A percentile compares a stretch with the other conserved stretches of the same genome.
These are phyloP conservation scores for Conchocele bisecta DNA, from an alignment of 2,888 invertebrate species.

Conservation along the genomic window DNA sequence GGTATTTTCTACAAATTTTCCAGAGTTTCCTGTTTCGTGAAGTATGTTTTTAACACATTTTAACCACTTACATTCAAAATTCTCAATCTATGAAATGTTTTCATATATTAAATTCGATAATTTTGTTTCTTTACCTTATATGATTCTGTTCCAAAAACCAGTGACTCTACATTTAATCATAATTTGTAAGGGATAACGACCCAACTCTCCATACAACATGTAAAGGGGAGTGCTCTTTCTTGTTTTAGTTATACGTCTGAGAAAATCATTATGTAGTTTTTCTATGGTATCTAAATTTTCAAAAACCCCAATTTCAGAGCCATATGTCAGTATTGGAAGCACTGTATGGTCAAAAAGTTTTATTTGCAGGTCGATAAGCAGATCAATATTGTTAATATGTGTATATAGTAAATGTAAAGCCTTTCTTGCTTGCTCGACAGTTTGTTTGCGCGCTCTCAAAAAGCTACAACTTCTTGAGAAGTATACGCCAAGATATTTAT, in stretches of 20 bases:
- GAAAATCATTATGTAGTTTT: background rate
- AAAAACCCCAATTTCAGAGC: conserved; percentile 10
- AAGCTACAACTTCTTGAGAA: conserved; percentile 15
- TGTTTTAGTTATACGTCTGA: background rate
- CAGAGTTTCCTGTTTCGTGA: background rate
- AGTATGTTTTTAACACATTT: background rate
- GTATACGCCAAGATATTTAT: conserved; percentile 4
- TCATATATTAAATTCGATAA: background rate
- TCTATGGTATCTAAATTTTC: conserved; percentile 4
- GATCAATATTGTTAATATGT: conserved; percentile 6
- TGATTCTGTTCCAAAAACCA: background rate
- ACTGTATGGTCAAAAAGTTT: conserved; percentile 16
- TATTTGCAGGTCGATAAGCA: background rate
- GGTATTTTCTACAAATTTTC: no score
- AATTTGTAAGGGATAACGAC: background rate
- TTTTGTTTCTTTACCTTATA: background rate
- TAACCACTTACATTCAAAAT: background rate
- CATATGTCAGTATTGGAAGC: conserved; percentile 5
- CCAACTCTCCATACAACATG: background rate
- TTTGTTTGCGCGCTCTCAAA: conserved; percentile 4
- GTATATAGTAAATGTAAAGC: conserved; percentile 6
- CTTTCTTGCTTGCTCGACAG: conserved; percentile 4
- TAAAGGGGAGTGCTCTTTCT: background rate
- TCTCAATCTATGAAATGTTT: background rate
- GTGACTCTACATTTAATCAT: background rate